Base-by-base conservation (phyloP, 2,888 invertebrate species). In the Furcula furcula region DNA sequence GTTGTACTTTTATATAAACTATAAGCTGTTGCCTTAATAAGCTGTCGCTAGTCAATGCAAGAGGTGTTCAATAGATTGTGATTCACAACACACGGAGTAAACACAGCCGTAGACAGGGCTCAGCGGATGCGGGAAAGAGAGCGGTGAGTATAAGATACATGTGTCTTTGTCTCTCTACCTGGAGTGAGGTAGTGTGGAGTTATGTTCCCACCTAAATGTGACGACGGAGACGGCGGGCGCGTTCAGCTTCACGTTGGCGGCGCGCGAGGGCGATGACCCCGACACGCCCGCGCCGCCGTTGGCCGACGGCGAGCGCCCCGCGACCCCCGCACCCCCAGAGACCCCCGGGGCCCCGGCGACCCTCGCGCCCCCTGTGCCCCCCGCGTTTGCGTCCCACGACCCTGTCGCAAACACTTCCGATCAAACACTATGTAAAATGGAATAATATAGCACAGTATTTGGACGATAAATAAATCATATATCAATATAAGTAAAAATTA, bases 191-290 rank as follows among this genome's bases (percentile, higher is more conserved):
- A 75, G 65, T 72, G 81, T 86, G 40, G 56, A 40, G 91, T 89
- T 90, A 90, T 89, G 90, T 91, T 92, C 94, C 94, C 94, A 96
- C 95, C 95, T 96, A 94, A 96, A 96, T 89, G 95, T 96, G 89
- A 96, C 95, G 83, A 96, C 94, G 82, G 95, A 95, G 79, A 95
- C 94, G 63, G 95, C 94, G 62, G 95, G 95, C 71, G 94, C 91
- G 76, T 86, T 85, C 16, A 89, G 80, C 46, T 86, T 86, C 27
- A 89, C 87, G 74, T 84, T 86, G 52, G 88, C 88, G 56, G 80
- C 75, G 54, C 87, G 79, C 9, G 73, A 82, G 35, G 88, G 85
- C 12, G 85, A 81, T 36, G 75, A 65, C 10, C 76, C 68, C 34
- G 61, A 28, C 33, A 47, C 62, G 19, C 71, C 71, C 34, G 57